A percentile compares a stretch with the other conserved stretches of the same genome.
These are phyloP conservation scores for Hemithea aestivaria DNA, from an alignment of 2,888 invertebrate genomes.

Conservation along the genomic window DNA sequence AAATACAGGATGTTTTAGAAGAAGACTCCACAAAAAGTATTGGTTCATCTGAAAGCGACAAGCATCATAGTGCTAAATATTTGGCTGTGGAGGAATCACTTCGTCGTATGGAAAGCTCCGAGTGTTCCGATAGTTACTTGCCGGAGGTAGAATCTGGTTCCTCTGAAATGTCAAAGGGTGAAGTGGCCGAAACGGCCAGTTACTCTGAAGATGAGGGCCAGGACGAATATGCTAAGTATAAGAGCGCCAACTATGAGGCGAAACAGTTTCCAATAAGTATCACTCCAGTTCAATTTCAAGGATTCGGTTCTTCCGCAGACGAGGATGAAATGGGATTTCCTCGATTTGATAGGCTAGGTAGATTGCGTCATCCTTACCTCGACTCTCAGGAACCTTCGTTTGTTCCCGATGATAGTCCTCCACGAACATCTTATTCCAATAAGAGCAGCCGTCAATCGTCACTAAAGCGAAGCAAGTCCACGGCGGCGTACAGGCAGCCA, in stretches of 20 bases:
- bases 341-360: constrained; percentile 79
- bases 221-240: constrained; percentile 67
- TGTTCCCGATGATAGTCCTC: constrained; percentile 71
- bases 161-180: constrained; percentile 79
- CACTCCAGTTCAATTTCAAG: constrained; percentile 77
- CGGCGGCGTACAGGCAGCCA: constrained; percentile 52
- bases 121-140: constrained; percentile 84
- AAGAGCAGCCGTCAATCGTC: constrained; percentile 73
- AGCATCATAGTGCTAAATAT: constrained; percentile 57
- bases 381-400: constrained; percentile 70
- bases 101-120: constrained; percentile 81
- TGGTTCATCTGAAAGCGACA: constrained; percentile 74
- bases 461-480: constrained; percentile 62
- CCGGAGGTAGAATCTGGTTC: constrained; percentile 82
- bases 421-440: constrained; percentile 67
- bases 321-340: constrained; percentile 84
- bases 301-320: constrained; percentile 81
- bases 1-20: constrained; percentile 75
- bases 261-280: constrained; percentile 69
- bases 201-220: constrained; percentile 80
- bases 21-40: constrained; percentile 75
- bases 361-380: constrained; percentile 73
- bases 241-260: constrained; percentile 58
- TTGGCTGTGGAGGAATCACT: constrained; percentile 62
- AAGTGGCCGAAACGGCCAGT: constrained; percentile 60